Conservation (phyloP, 1,140 invertebrate species). For the Drepana arcuata region DNA sequence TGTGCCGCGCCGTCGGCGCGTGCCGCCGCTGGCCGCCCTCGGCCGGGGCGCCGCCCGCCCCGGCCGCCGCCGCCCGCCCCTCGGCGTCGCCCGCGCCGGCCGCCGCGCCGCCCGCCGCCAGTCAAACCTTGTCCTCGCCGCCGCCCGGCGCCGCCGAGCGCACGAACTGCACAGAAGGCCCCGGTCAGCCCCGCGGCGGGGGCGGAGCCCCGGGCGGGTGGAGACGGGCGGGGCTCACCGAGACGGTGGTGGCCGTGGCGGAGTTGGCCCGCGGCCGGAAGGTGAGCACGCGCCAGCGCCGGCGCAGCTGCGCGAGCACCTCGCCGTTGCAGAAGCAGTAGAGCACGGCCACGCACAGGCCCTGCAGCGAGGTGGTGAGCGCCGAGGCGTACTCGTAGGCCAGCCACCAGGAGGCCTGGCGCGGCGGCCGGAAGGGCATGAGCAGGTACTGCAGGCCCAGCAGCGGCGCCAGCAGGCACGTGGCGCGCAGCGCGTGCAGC, state of each 20-base stretch:
- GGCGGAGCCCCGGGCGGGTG: too few relatives aligned
- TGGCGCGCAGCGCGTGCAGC: constrained; percentile 88
- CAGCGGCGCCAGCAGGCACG: constrained; percentile 87
- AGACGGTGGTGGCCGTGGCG: constrained; percentile 87
- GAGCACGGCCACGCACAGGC: constrained; percentile 90
- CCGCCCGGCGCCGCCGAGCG: constrained; percentile 72
- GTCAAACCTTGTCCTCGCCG: constrained; percentile 75
- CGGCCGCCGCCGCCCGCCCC: constrained; percentile 14
- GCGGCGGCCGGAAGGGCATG: constrained; percentile 88
- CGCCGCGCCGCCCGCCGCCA: constrained; percentile 56
- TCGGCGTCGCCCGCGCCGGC: constrained; percentile 6
- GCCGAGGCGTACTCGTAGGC: constrained; percentile 89
- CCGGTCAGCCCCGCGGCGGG: too few relatives aligned
- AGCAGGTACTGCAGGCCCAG: constrained; percentile 89
- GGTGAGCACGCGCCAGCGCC: constrained; percentile 81
- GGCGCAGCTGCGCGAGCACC: constrained; percentile 87
- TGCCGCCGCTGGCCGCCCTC: neutral
- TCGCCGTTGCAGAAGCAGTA: constrained; percentile 98
- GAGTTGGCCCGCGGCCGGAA: constrained; percentile 84
- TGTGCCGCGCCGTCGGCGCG: constrained; percentile 8
- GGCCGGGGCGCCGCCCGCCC: constrained; percentile 19
- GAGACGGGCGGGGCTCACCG: constrained; percentile 83
- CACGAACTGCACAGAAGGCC: constrained; percentile 67
- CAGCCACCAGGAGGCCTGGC: constrained; percentile 79
- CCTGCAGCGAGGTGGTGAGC: constrained; percentile 91